These are phyloP conservation scores for Hybognathus amarus DNA, from an alignment of 2,797 vertebrate genomes.

Conservation along the genomic window DNA sequence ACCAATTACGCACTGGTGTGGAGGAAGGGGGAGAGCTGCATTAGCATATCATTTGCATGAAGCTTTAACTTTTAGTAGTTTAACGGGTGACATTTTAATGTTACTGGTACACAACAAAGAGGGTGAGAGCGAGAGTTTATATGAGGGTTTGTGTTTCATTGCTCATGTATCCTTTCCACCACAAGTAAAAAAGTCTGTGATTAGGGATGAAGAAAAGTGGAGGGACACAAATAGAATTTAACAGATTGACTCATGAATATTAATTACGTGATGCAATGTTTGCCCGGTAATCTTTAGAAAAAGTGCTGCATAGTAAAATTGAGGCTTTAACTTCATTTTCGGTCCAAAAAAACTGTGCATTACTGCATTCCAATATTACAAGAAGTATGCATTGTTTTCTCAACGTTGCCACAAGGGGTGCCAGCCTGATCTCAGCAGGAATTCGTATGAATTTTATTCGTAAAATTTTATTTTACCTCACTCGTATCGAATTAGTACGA, in stretches of 20 bases:
- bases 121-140: neutral
- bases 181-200: constrained; percentile 22
- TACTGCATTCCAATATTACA: neutral
- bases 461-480: too few species aligned
- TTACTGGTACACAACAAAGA: constrained; percentile 6
- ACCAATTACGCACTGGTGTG: constrained; percentile 31
- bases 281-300: neutral
- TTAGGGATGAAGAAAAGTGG: neutral
- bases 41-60: constrained; percentile 30
- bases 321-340: neutral
- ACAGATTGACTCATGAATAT: constrained; percentile 16
- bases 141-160: constrained; percentile 1
- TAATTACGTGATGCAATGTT: neutral
- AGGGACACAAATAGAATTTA: neutral
- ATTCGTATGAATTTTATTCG: too few species aligned
- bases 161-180: neutral
- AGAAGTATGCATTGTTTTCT: neutral
- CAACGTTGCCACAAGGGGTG: neutral
- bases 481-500: too few species aligned
- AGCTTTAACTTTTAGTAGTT: constrained; percentile 26
- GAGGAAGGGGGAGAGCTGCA: neutral
- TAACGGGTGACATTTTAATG: constrained; percentile 35
- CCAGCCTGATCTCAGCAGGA: too few species aligned
- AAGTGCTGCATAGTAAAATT: neutral
- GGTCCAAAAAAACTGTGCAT: neutral